Conservation (phyloP, 2,888 invertebrate genomes). For the Vesta saturnalis region DNA sequence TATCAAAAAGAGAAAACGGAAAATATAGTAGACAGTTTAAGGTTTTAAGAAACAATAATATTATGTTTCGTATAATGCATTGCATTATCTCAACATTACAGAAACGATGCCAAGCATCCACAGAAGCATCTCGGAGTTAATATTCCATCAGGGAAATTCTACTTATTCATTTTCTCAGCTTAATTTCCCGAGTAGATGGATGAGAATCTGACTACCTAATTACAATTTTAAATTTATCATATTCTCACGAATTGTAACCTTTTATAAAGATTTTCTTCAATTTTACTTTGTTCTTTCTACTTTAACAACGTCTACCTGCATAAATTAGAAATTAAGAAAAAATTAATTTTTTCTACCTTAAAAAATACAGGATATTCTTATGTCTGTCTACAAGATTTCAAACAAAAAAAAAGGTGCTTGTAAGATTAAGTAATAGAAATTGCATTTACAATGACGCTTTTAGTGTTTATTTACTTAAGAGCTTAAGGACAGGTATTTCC, state of each 20-base stretch:
- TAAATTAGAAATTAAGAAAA: constrained; percentile 10
- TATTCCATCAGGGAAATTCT: constrained; percentile 50
- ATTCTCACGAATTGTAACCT: constrained; percentile 39
- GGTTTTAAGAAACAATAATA: constrained; percentile 63
- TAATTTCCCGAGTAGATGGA: constrained; percentile 46
- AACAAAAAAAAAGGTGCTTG: no score
- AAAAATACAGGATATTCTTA: no score
- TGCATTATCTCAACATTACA: constrained; percentile 58
- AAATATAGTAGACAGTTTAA: constrained; percentile 53
- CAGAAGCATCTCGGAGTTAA: constrained; percentile 43
- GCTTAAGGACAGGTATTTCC: background rate
- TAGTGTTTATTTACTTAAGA: background rate
- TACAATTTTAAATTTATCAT: constrained; percentile 58
- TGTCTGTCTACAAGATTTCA: no score
- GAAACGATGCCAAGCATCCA: constrained; percentile 51
- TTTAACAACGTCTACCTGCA: constrained; percentile 35
- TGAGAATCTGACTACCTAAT: constrained; percentile 48
- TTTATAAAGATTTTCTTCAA: constrained; percentile 45
- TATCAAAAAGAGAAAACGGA: constrained; percentile 46
- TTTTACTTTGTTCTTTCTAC: constrained; percentile 43
- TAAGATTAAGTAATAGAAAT: constrained; percentile 10
- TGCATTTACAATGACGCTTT: background rate
- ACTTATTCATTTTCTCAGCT: constrained; percentile 45
- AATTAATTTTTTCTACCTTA: background rate
- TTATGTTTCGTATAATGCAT: constrained; percentile 62